These are phyloP conservation scores for Enteromius treurensis DNA, from an alignment of 2,797 vertebrate species.

Conservation along the genomic window DNA sequence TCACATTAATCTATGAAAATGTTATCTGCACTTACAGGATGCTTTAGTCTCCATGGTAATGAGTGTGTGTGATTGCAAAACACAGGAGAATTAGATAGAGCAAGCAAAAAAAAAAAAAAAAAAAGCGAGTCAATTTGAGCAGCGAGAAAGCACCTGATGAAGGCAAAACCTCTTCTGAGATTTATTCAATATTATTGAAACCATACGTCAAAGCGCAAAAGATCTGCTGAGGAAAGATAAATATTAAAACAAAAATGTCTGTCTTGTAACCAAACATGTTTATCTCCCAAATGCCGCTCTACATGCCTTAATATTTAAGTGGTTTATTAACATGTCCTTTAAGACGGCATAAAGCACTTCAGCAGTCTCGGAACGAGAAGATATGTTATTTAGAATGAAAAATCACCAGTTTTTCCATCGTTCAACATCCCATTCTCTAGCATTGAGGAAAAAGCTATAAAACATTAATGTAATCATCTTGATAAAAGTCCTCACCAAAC, in stretches of 20 bases:
- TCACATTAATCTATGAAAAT: slow-evolving; percentile 24
- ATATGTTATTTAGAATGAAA: neutral
- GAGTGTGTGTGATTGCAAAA: slow-evolving; percentile 22
- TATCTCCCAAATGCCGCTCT: neutral
- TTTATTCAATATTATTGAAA: slow-evolving; percentile 31
- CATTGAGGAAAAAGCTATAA: neutral
- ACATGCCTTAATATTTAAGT: slow-evolving; percentile 16
- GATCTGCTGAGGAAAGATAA: slow-evolving; percentile 11
- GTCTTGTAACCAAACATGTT: slow-evolving; percentile 1
- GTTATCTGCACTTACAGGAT: slow-evolving; percentile 4
- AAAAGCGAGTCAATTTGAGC: neutral
- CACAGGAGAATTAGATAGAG: slow-evolving; percentile 9
- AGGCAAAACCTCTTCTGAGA: neutral
- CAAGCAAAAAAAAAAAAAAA: neutral
- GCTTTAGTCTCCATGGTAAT: slow-evolving; percentile 26
- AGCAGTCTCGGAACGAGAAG: neutral
- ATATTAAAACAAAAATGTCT: slow-evolving; percentile 4
- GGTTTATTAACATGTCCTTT: slow-evolving; percentile 20
- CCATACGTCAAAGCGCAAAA: slow-evolving; percentile 10
- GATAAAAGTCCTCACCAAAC: neutral
- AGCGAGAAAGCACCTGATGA: neutral
- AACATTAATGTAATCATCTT: slow-evolving; percentile 1
- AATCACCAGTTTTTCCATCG: neutral
- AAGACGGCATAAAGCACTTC: neutral
- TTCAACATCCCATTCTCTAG: neutral